Percentiles rank a stretch among this genome's conserved stretches.
Conservation (phyloP, 2,888 invertebrate species). For the Subacronicta megacephala region DNA sequence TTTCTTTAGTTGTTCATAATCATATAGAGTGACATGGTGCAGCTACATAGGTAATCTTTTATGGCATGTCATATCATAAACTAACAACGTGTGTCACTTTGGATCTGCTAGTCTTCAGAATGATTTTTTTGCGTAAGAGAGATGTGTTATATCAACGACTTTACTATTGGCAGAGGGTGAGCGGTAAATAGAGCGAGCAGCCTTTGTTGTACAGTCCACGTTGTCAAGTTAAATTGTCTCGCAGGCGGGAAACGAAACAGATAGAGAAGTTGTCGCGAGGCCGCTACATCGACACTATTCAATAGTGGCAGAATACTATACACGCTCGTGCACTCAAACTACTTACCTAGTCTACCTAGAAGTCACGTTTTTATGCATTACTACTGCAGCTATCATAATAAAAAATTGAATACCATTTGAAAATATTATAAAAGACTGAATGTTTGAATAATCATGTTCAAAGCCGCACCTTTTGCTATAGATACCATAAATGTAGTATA, state of each 20-base stretch:
- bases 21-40: no score
- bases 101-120: no score
- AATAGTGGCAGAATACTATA: conserved; percentile 65
- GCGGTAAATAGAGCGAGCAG: conserved; percentile 82
- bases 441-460: background rate
- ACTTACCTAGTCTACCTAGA: conserved; percentile 24
- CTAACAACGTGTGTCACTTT: no score
- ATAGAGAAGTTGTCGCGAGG: conserved; percentile 84
- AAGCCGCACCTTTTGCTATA: no score
- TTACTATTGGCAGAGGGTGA: conserved; percentile 69
- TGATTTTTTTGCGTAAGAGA: conserved; percentile 47
- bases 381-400: conserved; percentile 33
- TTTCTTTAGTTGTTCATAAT: background rate
- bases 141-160: conserved; percentile 69
- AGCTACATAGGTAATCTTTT: no score
- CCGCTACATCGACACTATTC: conserved; percentile 83
- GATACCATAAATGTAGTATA: no score
- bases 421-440: background rate
- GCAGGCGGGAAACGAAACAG: conserved; percentile 86
- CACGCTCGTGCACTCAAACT: conserved; percentile 39
- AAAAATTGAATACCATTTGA: background rate
- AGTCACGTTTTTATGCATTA: conserved; percentile 42
- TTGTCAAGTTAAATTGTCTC: conserved; percentile 89
- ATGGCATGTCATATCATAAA: no score
- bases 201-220: conserved; percentile 82